Conservation (phyloP, 2,888 invertebrate genomes). For the Charanyca ferruginea region DNA sequence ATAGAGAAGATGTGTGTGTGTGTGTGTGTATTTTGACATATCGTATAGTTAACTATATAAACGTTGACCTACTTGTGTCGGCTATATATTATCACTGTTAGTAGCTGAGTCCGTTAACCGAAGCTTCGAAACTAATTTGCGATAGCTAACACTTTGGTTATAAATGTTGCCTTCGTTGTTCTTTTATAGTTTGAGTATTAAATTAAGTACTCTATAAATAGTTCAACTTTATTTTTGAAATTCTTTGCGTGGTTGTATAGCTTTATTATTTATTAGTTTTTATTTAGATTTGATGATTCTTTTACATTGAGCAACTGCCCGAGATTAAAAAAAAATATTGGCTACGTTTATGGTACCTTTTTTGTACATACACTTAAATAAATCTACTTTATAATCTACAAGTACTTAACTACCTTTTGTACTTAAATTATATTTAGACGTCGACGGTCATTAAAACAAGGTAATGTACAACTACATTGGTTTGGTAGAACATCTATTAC, state of each 20-base stretch:
- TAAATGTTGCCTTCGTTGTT: constrained; percentile 25
- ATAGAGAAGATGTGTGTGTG: constrained; percentile 13
- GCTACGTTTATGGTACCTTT: too few relatives aligned
- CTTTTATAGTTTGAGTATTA: neutral
- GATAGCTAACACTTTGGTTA: constrained; percentile 33
- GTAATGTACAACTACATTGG: neutral
- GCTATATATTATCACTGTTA: constrained; percentile 41
- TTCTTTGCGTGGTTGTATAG: too few relatives aligned
- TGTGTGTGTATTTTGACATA: constrained; percentile 33
- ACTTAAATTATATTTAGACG: too few relatives aligned
- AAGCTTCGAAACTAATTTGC: constrained; percentile 47
- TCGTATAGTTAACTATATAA: constrained; percentile 24
- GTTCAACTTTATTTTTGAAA: too few relatives aligned
- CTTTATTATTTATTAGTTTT: neutral
- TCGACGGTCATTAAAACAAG: too few relatives aligned
- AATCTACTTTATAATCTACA: too few relatives aligned
- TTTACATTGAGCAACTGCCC: too few relatives aligned
- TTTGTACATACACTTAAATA: too few relatives aligned
- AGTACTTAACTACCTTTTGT: too few relatives aligned
- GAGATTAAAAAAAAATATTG: too few relatives aligned
- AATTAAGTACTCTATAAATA: neutral
- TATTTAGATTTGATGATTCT: too few relatives aligned
- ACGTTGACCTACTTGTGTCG: constrained; percentile 46
- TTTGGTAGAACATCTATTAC: constrained; percentile 7
- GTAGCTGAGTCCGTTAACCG: constrained; percentile 28